Base-by-base conservation (phyloP, 92 coral and sea anemone genomes). In the Epizoanthus stellaris region DNA sequence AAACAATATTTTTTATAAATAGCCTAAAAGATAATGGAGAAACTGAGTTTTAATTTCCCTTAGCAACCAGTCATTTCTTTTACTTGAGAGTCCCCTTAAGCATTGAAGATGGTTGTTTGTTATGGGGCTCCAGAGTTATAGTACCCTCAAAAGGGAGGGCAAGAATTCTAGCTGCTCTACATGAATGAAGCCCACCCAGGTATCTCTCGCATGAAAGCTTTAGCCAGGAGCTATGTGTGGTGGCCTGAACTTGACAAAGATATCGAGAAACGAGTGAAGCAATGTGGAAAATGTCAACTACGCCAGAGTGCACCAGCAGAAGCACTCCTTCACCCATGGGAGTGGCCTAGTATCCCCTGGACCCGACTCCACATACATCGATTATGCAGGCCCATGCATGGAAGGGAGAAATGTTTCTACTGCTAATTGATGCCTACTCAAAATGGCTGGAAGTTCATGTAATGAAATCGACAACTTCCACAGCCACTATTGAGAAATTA, bases 81-180 rank as follows among this genome's bases (percentile, higher is more conserved):
- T 23, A 23, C 25, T 23, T 23, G 25, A 23, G 25, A 23, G 25
- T 23, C 25, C 25, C 25, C 25, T 84, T 89, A 75, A 89, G 88
- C n/a, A 85, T 91, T 20, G 92, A 88, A 81, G 94, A 91, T 85
- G 92, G 87, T 25, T 88, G 87, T 82, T 61, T 91, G n/a, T 71
- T 91, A 4, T 88, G 88, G 92, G 91, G 93, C 21, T 16, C 86
- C 10, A 47, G 91, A 64, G 91, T 84, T 1, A 54, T 87, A 4
- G 73, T 86, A 0, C 89, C 85, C 45, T 71, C 49, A 11, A 53
- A 77, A 25, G 89, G 89, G 36, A 36, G 85, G 62, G 59, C 73
- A 21, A 75, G 70, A 63, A 87, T 86, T 34, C 38, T 86, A 59
- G 80, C 66, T 1, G 86, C 59, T 63, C 77, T 89, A 43, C 84